Evolutionary conservation across 1,140 invertebrate genomes (phyloP), one percentile per base, ranked within the genome.

Genomic region (Tetramorium simillimum): DNA sequence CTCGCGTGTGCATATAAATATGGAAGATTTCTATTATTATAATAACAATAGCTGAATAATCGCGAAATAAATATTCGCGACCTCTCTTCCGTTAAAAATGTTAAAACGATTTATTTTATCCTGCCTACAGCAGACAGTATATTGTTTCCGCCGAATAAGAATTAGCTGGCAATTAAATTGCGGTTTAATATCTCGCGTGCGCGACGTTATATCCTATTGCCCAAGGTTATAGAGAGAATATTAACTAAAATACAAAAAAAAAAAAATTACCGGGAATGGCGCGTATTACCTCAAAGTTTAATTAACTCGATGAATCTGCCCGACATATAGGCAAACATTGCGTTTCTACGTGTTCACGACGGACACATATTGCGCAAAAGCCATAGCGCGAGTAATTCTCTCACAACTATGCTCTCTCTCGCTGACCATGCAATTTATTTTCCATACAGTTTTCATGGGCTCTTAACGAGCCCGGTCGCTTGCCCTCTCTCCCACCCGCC

Each of bases 361-460:
- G 40, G 53, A 43, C 28, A 67, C 80, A 75, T 75, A 84, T 84
- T 84, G 80, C 53, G 40, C 80, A 33, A 87, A 87, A 84, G 65
- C 67, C 51, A 85, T 87, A 85, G 43, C 60, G 73, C 76, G 53
- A 77, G 56, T 85, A 89, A 90, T 89, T 89, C 80, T 85, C 86
- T 84, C 77, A 62, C 75, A 67, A 75, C 86, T 80, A 49, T 51
- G 67, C 65, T 75, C 69, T 62, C 72, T 58, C 69, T 62, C 69
- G 85, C 72, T 58, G 56, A 73, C 78, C 86, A 67, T 82, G 90
- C 92, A 92, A 92, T 92, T 92, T 90, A 92, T 91, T 91, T 89
- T 88, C 89, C 82, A 82, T 88, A 84, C 90, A 92, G 90, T 92
- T 92, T 92, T 92, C 91, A 90, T 90, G 85, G 86, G 78, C 88